Evolutionary conservation across 2,113 vertebrate genomes (phyloP).

Genomic region (Chaetura pelagica): DNA sequence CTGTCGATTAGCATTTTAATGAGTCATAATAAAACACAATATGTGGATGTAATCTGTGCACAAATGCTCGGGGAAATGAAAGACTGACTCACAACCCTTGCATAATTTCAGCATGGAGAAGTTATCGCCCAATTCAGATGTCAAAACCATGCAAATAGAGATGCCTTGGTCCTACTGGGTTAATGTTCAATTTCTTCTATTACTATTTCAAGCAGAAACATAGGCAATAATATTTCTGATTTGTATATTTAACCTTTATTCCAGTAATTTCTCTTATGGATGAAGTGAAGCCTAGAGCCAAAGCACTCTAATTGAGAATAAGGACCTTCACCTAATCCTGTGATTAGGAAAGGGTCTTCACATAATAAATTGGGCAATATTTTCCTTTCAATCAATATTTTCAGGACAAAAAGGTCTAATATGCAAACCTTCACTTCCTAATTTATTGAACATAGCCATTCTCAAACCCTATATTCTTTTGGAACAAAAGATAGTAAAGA

Average conservation of each 20-base stretch:
- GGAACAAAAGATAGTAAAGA: background rate
- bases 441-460: background rate
- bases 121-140: slow-evolving; percentile 57
- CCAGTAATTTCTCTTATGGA: slow-evolving; percentile 30
- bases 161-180: slow-evolving; percentile 26
- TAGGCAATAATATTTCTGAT: slow-evolving; percentile 44
- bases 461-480: background rate
- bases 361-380: background rate
- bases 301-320: slow-evolving; percentile 9
- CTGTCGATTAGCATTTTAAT: slow-evolving; percentile 59
- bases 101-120: slow-evolving; percentile 51
- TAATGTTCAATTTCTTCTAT: slow-evolving; percentile 63
- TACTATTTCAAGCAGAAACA: slow-evolving; percentile 39
- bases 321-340: background rate
- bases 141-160: slow-evolving; percentile 38
- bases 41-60: slow-evolving; percentile 49
- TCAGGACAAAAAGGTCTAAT: background rate
- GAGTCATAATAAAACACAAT: slow-evolving; percentile 60
- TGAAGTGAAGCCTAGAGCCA: slow-evolving; percentile 19
- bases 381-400: slow-evolving; percentile 2
- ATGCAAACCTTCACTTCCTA: background rate
- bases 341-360: background rate
- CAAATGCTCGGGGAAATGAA: slow-evolving; percentile 63
- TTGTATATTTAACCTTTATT: slow-evolving; percentile 60
- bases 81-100: slow-evolving; percentile 38